Percentiles rank a stretch among this genome's conserved stretches.
Evolutionary conservation across 2,113 vertebrate genomes (phyloP).

Genomic region (Cryptotis parvus): DNA sequence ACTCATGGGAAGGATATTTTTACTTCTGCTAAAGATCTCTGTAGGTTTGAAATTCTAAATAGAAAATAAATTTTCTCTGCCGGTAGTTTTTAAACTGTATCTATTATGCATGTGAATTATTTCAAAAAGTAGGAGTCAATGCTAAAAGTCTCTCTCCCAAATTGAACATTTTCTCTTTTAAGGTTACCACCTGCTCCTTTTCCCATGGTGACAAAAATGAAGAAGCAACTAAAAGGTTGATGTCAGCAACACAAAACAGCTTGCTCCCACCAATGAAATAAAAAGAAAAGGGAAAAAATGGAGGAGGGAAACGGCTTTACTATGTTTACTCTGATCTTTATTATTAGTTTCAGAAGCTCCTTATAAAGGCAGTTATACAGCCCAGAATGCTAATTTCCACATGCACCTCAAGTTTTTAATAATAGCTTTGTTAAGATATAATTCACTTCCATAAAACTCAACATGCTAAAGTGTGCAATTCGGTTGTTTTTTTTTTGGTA

Average conservation of each 20-base stretch:
- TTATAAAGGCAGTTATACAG: slow-evolving; percentile 64
- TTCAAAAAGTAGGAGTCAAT: slow-evolving; percentile 66
- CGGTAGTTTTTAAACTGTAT: background rate
- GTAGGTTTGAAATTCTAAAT: slow-evolving; percentile 55
- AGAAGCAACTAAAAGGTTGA: slow-evolving; percentile 68
- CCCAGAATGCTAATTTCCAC: slow-evolving; percentile 56
- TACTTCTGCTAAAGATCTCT: background rate
- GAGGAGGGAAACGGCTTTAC: background rate
- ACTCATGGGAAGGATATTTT: slow-evolving; percentile 26
- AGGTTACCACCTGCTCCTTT: slow-evolving; percentile 64
- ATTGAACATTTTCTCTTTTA: slow-evolving; percentile 64
- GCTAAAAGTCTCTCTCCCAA: slow-evolving; percentile 54
- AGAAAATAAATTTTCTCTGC: slow-evolving; percentile 26
- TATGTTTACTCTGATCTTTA: slow-evolving; percentile 22
- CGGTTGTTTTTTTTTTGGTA: slow-evolving; percentile 29
- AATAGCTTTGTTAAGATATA: slow-evolving; percentile 38
- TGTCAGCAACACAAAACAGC: slow-evolving; percentile 43
- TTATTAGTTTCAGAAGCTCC: slow-evolving; percentile 41
- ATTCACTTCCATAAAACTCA: slow-evolving; percentile 27
- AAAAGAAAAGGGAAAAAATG: background rate
- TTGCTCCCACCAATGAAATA: slow-evolving; percentile 49
- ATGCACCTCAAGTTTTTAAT: slow-evolving; percentile 72
- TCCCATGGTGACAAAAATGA: slow-evolving; percentile 67
- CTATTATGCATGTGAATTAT: slow-evolving; percentile 23
- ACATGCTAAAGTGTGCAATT: slow-evolving; percentile 33